phyloP scores from a whole-genome alignment of 2,797 vertebrate genomes.

The Echiichthys vipera region DNA sequence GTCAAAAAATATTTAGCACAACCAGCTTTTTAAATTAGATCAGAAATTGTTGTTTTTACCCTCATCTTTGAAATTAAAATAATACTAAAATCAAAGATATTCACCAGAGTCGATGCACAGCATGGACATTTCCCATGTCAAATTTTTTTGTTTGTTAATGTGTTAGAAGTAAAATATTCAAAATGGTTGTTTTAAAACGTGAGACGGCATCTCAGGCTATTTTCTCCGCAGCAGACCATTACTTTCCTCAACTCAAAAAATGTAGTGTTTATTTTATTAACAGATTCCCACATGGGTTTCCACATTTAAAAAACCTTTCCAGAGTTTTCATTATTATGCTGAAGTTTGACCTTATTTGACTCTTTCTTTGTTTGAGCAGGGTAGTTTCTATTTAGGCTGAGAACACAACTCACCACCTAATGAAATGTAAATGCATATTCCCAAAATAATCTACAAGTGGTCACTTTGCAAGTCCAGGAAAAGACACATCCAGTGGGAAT shows the following conservation, averaged over 20 bases:
- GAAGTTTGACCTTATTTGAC: not conserved
- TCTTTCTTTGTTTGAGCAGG: not conserved
- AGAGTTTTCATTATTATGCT: not conserved
- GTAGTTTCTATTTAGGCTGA: not conserved
- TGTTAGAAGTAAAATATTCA: not conserved
- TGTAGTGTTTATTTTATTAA: too few species aligned
- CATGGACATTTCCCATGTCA: not conserved
- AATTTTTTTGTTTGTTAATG: not conserved
- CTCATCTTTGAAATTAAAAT: not conserved
- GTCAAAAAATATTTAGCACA: not conserved
- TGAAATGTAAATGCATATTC: not conserved
- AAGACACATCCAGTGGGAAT: not conserved
- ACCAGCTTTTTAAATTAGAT: not conserved
- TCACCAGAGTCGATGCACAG: not conserved
- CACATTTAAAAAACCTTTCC: not conserved
- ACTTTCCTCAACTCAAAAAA: constrained; percentile 21
- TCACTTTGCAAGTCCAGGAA: not conserved
- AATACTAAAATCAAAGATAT: not conserved
- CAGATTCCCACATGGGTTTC: not conserved
- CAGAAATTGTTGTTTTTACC: not conserved
- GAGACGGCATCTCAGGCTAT: not conserved
- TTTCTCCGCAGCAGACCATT: constrained; percentile 13
- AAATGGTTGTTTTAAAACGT: constrained; percentile 4
- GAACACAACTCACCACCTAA: not conserved
- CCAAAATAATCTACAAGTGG: not conserved